These are phyloP conservation scores for Tipula confusa DNA, from an alignment of 2,888 invertebrate genomes.

Conservation along the genomic window DNA sequence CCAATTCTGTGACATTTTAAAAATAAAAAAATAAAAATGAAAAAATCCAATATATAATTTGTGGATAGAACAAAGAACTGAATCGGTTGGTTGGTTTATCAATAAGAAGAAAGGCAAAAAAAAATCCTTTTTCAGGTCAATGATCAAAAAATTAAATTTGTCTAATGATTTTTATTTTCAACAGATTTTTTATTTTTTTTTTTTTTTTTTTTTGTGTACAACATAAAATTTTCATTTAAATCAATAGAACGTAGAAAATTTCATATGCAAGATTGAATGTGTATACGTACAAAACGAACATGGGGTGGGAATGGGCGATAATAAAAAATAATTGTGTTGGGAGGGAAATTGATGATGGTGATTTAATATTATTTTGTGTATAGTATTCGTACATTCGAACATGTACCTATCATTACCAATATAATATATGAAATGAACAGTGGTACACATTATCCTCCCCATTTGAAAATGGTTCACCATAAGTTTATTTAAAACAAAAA, in stretches of 20 bases:
- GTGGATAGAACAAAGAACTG: background rate
- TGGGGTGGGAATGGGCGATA: background rate
- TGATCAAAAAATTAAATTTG: constrained; percentile 25
- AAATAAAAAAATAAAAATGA: background rate
- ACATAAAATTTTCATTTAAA: constrained; percentile 3
- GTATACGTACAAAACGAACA: background rate
- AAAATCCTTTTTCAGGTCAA: constrained; percentile 25
- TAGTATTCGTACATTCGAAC: background rate
- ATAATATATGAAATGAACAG: background rate
- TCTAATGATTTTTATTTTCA: background rate
- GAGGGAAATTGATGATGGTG: background rate
- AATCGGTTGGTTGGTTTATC: background rate
- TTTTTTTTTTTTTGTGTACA: background rate
- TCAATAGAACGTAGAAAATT: background rate
- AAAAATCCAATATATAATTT: background rate
- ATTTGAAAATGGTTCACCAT: background rate
- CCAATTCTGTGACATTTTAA: background rate
- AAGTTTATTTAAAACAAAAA: background rate
- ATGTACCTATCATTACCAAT: background rate
- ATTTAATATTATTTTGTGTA: background rate
- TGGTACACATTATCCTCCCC: background rate
- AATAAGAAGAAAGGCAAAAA: background rate
- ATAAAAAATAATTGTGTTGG: too few relatives aligned
- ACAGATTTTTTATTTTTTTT: too few relatives aligned
- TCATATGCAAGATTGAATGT: background rate